Percentiles rank a stretch among this genome's conserved stretches.
Evolutionary conservation across 2,797 vertebrate genomes (phyloP).

Genomic region (Pangasius larnaudii): DNA sequence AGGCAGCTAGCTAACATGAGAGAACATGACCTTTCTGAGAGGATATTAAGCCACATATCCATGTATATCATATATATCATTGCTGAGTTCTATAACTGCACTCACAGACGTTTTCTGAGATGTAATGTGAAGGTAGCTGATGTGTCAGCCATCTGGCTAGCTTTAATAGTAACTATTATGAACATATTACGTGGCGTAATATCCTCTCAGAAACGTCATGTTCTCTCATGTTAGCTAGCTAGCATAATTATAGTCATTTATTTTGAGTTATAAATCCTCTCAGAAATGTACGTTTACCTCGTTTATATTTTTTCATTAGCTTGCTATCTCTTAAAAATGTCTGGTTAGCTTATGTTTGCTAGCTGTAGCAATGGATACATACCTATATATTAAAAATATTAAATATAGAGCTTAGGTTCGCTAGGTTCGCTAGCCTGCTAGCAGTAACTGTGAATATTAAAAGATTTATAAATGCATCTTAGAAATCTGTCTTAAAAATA

Average conservation of each 20-base stretch:
- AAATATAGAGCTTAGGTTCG: no score
- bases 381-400: neutral
- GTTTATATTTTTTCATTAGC: neutral
- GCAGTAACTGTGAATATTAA: neutral
- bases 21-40: no score
- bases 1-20: no score
- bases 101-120: neutral
- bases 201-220: neutral
- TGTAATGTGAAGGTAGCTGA: neutral
- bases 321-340: neutral
- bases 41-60: no score
- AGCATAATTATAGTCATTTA: neutral
- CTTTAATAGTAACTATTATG: neutral
- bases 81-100: no score
- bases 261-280: neutral
- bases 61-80: no score
- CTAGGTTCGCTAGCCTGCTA: neutral
- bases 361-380: neutral
- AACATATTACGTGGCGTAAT: neutral
- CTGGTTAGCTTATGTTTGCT: neutral
- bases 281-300: neutral
- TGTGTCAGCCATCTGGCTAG: neutral
- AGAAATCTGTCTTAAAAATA: neutral
- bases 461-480: neutral
- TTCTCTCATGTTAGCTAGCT: neutral